Evolutionary conservation across 2,113 vertebrate genomes (phyloP), one percentile per base, ranked within the genome.

Genomic region (Cochlearius cochlearius): DNA sequence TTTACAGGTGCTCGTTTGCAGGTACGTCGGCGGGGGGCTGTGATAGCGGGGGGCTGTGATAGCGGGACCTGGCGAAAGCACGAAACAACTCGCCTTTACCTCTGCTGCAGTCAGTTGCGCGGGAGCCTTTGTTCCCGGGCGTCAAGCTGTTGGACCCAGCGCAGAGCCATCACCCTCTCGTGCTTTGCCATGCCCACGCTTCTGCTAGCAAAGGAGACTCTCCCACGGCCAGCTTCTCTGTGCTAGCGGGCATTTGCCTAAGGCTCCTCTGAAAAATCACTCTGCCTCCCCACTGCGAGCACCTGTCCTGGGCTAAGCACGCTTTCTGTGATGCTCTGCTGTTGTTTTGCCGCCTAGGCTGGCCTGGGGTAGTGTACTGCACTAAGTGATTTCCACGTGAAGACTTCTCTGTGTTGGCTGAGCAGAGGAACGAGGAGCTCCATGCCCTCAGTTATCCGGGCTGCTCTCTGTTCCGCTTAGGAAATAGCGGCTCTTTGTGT

Each of bases 141-240:
- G 11, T 3, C 3, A 34, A 29, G 50, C 21, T 56, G 39, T 4
- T 18, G 59, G 64, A 15, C 4, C 1, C 53, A 17, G 38, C 1
- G 15, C 32, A 16, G 7, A 3, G 3, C 58, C 23, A 3, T 7
- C 19, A 18, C 20, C 17, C 29, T 7, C 43, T 21, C 7, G 8
- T 6, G 1, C n/a, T 12, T 5, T 1, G 5, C 29, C 3, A 2
- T 1, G 2, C 43, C 23, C 10, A 7, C 19, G 26, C 20, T 64
- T 12, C 22, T 22, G 0, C 13, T 21, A 14, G 43, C 5, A 9
- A 15, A 29, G 41, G 39, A 41, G 32, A 17, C 23, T 16, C n/a
- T 59, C 19, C 55, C 41, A 14, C 1, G 2, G 34, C 7, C 27
- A 6, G 29, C n/a, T 29, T 18, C 78, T 38, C 27, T 12, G 29